These are phyloP conservation scores for Biston stratarius DNA, from an alignment of 2,888 invertebrate genomes.

Conservation along the genomic window DNA sequence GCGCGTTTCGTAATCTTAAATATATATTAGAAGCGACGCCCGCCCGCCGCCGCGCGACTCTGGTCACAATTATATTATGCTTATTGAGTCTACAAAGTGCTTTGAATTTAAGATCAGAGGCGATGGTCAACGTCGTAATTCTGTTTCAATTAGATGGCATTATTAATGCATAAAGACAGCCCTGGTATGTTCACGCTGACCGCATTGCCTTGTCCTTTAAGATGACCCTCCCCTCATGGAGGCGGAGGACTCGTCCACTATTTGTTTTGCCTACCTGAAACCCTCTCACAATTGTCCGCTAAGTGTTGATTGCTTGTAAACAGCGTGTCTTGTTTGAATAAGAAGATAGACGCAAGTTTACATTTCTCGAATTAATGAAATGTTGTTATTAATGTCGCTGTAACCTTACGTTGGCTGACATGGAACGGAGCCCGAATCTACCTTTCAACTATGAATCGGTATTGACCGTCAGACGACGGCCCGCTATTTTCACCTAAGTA, in stretches of 20 bases:
- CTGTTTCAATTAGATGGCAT: slow-evolving; percentile 81
- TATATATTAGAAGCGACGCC: slow-evolving; percentile 38
- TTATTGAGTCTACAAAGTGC: slow-evolving; percentile 42
- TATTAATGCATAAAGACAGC: slow-evolving; percentile 82
- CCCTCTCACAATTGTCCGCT: slow-evolving; percentile 80
- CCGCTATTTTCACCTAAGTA: slow-evolving; percentile 22
- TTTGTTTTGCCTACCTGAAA: slow-evolving; percentile 82
- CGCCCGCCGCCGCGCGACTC: slow-evolving; percentile 1
- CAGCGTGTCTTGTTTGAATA: slow-evolving; percentile 71
- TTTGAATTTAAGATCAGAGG: slow-evolving; percentile 69
- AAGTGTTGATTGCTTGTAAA: slow-evolving; percentile 85
- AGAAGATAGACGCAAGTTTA: slow-evolving; percentile 35
- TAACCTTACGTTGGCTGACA: slow-evolving; percentile 12
- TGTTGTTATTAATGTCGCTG: slow-evolving; percentile 27
- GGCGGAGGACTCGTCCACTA: slow-evolving; percentile 71
- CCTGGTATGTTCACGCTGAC: slow-evolving; percentile 69
- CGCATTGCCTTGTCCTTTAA: slow-evolving; percentile 78
- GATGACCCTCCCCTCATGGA: slow-evolving; percentile 75
- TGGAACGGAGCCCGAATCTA: slow-evolving; percentile 9
- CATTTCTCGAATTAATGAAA: slow-evolving; percentile 32
- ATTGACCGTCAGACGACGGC: slow-evolving; percentile 15
- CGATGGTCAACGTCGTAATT: slow-evolving; percentile 71
- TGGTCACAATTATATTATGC: slow-evolving; percentile 31
- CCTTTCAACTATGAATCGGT: slow-evolving; percentile 25
- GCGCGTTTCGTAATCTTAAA: slow-evolving; percentile 52